phyloP scores from a whole-genome alignment of 2,888 invertebrate genomes.

The Watsonalla binaria region DNA sequence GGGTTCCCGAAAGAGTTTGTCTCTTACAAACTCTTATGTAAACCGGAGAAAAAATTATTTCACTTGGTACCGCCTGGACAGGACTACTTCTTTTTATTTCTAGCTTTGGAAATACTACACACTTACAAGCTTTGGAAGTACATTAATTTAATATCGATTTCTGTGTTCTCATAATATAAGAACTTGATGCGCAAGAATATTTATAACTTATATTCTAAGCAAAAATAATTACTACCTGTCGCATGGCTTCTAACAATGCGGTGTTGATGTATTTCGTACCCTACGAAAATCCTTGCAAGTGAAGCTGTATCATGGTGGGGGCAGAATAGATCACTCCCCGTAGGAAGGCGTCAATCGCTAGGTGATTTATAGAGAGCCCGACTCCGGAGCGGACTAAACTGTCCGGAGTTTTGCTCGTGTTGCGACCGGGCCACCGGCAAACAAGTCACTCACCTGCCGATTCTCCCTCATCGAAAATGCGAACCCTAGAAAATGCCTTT shows the following conservation, averaged over 20 bases:
- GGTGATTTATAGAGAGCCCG: slow-evolving; percentile 73
- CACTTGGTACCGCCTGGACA: no score
- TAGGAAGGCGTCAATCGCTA: slow-evolving; percentile 75
- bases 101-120: no score
- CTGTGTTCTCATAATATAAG: no score
- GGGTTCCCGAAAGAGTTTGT: no score
- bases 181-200: no score
- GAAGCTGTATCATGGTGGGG: slow-evolving; percentile 67
- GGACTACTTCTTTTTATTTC: no score
- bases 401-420: slow-evolving; percentile 70
- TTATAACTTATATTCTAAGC: no score
- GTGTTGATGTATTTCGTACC: slow-evolving; percentile 27
- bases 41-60: no score
- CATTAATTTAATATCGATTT: no score
- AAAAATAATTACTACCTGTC: no score
- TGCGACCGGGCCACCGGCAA: slow-evolving; percentile 61
- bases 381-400: slow-evolving; percentile 65
- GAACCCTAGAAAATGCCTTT: slow-evolving; percentile 69
- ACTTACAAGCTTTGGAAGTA: no score
- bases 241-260: not conserved
- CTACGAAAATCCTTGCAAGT: slow-evolving; percentile 62
- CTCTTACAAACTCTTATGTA: no score
- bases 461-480: slow-evolving; percentile 71
- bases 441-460: slow-evolving; percentile 77
- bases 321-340: slow-evolving; percentile 76